phyloP scores from a whole-genome alignment of 2,113 vertebrate species.

The Perca schrenkii region DNA sequence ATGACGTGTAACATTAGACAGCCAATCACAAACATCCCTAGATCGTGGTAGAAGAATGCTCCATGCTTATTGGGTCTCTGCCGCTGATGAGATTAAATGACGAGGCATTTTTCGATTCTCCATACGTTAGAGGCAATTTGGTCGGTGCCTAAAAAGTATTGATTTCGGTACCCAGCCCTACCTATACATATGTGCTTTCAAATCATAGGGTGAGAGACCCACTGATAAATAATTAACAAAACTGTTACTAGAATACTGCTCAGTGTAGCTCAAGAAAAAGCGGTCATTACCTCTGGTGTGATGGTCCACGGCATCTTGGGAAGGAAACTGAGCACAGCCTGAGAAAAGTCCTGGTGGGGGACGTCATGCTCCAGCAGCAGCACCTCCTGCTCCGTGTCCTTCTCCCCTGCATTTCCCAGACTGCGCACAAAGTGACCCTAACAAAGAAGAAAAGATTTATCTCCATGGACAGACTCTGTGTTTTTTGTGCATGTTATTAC shows the following conservation, averaged over 20 bases:
- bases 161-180: too few relatives aligned
- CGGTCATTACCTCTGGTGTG: constrained; percentile 87
- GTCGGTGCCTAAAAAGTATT: too few relatives aligned
- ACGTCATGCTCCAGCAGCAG: constrained; percentile 97
- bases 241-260: background rate
- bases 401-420: constrained; percentile 92
- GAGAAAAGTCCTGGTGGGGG: constrained; percentile 95
- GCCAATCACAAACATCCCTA: too few relatives aligned
- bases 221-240: background rate
- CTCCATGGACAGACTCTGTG: background rate
- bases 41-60: too few relatives aligned
- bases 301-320: constrained; percentile 96
- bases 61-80: too few relatives aligned
- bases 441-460: background rate
- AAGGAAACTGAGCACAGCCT: constrained; percentile 93
- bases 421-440: constrained; percentile 98
- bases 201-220: background rate
- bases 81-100: too few relatives aligned
- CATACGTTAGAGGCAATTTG: too few relatives aligned
- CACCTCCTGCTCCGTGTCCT: constrained; percentile 95
- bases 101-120: too few relatives aligned
- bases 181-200: background rate
- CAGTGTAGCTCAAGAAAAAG: background rate
- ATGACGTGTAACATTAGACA: too few relatives aligned
- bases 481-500: background rate